These are phyloP conservation scores for Gallinago solitaria DNA, from an alignment of 2,797 vertebrate species.

Conservation along the genomic window DNA sequence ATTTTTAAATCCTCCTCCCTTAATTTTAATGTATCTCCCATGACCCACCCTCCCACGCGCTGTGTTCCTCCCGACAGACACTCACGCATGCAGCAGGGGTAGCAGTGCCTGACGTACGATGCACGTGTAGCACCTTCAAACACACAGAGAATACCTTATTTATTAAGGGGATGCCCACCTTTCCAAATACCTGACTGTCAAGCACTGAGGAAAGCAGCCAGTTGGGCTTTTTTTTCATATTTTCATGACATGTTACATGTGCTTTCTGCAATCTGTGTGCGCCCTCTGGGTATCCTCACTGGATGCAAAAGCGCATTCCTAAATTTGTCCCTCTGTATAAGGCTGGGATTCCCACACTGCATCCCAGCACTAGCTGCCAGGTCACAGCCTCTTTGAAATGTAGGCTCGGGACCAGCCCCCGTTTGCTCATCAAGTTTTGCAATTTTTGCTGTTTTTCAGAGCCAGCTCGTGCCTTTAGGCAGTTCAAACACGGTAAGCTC, in stretches of 20 bases:
- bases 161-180: background rate
- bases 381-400: background rate
- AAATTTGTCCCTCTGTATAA: background rate
- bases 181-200: background rate
- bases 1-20: background rate
- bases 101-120: rapidly evolving
- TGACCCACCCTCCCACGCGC: rapidly evolving
- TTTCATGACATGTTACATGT: background rate
- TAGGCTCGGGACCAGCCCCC: background rate
- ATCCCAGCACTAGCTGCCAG: background rate
- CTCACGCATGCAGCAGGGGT: rapidly evolving
- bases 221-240: background rate
- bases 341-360: background rate
- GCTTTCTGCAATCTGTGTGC: background rate
- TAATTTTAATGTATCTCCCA: background rate
- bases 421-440: background rate
- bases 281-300: background rate
- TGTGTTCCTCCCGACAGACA: background rate
- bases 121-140: background rate
- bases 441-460: slow-evolving; percentile 2
- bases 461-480: slow-evolving; percentile 8
- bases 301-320: background rate
- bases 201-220: background rate
- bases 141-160: background rate
- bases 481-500: background rate